Evolutionary conservation across 1,140 invertebrate species (phyloP), one percentile per base, ranked within the genome.

Genomic region (Neodiprion lecontei): DNA sequence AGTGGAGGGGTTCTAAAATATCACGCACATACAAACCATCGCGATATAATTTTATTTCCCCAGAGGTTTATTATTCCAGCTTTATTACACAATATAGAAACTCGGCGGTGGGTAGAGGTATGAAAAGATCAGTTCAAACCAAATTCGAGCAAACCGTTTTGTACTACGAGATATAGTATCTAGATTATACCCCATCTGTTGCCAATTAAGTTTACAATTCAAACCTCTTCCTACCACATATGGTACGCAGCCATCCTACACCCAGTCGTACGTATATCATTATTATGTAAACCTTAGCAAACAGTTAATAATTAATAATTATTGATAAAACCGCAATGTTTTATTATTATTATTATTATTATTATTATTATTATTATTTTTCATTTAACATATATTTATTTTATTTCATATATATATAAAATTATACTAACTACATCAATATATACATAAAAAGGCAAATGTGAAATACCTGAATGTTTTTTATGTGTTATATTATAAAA

Each of bases 381-480:
- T 77, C 76, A 74, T 50, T 40, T 48, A 17, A 48, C 48, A 71
- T 71, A 71, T 71, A 71, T 71, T 9, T 23, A 23, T 48, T n/a
- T 48, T 71, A 48, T 71, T 14, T 71, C 12, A 78, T 78, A 74
- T 82, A 82, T 85, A 83, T 85, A 86, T 86, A 87, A 88, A 87
- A 87, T 88, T 87, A 85, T 80, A 78, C 83, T 88, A 88, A 82
- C 84, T 88, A 87, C 82, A 81, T 86, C 81, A 75, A 86, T 88
- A 87, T 86, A 80, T 86, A 88, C 84, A 88, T 85, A 85, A 82
- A 86, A 88, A 88, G 86, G 84, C 86, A 88, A 87, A 88, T 84
- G 86, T 88, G 85, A 87, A 86, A 86, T 87, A 87, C 83, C 85
- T 84, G 85, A 87, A 85, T 79, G 80, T 83, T 83, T 78, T 28